Evolutionary conservation across 2,888 invertebrate genomes (phyloP).

Genomic region (Lordiphosa fenestrarum): DNA sequence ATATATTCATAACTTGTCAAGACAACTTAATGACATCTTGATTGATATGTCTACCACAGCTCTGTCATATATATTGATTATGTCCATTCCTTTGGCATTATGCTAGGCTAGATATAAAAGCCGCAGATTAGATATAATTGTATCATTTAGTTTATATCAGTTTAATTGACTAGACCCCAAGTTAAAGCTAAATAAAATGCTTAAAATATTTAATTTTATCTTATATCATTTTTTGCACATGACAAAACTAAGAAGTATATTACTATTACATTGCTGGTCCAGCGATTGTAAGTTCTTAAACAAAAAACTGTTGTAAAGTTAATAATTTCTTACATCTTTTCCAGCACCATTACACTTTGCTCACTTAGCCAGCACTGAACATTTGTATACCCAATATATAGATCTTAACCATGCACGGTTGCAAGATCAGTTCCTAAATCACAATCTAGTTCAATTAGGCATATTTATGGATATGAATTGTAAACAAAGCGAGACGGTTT

Average conservation of each 20-base stretch:
- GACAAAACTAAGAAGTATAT: constrained; percentile 35
- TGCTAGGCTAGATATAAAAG: constrained; percentile 41
- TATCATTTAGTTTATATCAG: constrained; percentile 11
- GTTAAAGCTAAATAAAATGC: constrained; percentile 4
- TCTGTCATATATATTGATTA: constrained; percentile 2
- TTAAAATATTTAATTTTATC: constrained; percentile 41
- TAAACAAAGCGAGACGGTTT: constrained; percentile 44
- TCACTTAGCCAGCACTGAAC: constrained; percentile 20
- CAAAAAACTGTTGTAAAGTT: not conserved
- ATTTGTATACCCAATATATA: constrained; percentile 41
- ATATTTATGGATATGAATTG: constrained; percentile 72
- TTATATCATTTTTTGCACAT: constrained; percentile 51
- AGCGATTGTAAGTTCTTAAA: constrained; percentile 30
- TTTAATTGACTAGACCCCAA: constrained; percentile 1
- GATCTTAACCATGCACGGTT: constrained; percentile 27
- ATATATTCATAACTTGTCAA: not conserved
- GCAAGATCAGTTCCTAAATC: constrained; percentile 36
- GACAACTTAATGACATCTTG: not conserved
- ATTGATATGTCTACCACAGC: not conserved
- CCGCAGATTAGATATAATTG: not conserved
- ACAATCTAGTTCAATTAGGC: constrained; percentile 49
- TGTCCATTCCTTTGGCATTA: constrained; percentile 19
- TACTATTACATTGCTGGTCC: constrained; percentile 58
- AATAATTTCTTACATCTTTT: not conserved
- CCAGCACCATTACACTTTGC: constrained; percentile 52